phyloP scores from a whole-genome alignment of 1,140 invertebrate genomes.

The Protaetia brevitarsis region DNA sequence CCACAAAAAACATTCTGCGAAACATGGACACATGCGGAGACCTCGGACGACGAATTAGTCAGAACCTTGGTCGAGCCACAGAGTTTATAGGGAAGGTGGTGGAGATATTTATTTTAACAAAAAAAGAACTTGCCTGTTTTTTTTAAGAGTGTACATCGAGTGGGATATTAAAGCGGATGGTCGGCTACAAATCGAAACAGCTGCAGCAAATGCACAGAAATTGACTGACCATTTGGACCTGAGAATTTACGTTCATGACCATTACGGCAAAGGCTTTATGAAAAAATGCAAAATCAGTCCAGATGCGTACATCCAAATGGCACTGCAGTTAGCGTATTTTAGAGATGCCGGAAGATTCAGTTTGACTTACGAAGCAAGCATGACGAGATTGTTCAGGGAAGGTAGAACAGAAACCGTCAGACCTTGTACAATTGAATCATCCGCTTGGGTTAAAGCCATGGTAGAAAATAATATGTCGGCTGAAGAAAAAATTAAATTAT shows the following conservation, averaged over 20 bases:
- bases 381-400: conserved; percentile 92
- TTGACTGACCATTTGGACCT: conserved; percentile 79
- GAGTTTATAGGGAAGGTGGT: too few relatives aligned
- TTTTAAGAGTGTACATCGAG: too few relatives aligned
- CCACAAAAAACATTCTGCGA: too few relatives aligned
- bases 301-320: too few relatives aligned
- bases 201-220: conserved; percentile 59
- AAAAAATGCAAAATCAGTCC: conserved; percentile 88
- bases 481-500: conserved; percentile 65
- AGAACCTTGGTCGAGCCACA: too few relatives aligned
- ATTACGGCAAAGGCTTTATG: conserved; percentile 93
- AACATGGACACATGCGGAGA: too few relatives aligned
- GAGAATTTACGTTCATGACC: conserved; percentile 74
- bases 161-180: conserved; percentile 75
- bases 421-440: conserved; percentile 90
- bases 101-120: too few relatives aligned
- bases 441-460: conserved; percentile 91
- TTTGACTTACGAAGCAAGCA: too few relatives aligned
- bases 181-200: conserved; percentile 65
- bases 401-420: conserved; percentile 96
- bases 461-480: conserved; percentile 58
- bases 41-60: too few relatives aligned
- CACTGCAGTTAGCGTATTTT: too few relatives aligned
- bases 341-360: too few relatives aligned
- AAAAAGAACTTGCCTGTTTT: too few relatives aligned